Percentiles rank a stretch among this genome's conserved stretches.
These are phyloP conservation scores for Cavia aperea DNA, from an alignment of 2,113 vertebrate genomes.

Conservation along the genomic window DNA sequence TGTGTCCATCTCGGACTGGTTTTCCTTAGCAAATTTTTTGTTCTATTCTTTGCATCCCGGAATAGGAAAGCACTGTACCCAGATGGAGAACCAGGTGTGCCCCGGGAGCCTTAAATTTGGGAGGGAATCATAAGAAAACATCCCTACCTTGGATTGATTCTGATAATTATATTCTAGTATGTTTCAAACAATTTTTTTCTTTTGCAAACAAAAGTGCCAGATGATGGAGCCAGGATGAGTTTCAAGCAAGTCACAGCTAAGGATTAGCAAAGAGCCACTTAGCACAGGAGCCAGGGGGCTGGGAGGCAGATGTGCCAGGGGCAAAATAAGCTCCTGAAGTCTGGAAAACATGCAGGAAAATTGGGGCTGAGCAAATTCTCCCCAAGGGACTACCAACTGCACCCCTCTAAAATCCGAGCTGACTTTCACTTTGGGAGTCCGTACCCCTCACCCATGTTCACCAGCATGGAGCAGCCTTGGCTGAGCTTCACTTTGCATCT, in stretches of 20 bases:
- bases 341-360: not conserved
- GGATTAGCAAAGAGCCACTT: not conserved
- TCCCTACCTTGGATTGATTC: not conserved
- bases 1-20: not conserved
- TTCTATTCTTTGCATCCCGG: not conserved
- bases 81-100: not conserved
- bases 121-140: not conserved
- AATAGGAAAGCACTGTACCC: not conserved
- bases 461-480: not conserved
- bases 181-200: not conserved
- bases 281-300: not conserved
- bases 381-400: accelerated
- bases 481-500: accelerated
- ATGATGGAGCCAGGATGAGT: not conserved
- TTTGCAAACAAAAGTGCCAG: not conserved
- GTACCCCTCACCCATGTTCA: accelerated
- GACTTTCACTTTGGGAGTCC: not conserved
- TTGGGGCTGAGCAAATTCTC: not conserved
- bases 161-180: too few relatives aligned
- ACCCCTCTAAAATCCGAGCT: not conserved
- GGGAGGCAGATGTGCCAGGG: accelerated
- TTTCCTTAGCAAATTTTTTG: not conserved
- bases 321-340: not conserved
- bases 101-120: not conserved
- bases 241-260: not conserved